Percentiles rank a stretch among this genome's conserved stretches.
Evolutionary conservation across 1,140 invertebrate species (phyloP).

Genomic region (Ceratosolen fusciceps): DNA sequence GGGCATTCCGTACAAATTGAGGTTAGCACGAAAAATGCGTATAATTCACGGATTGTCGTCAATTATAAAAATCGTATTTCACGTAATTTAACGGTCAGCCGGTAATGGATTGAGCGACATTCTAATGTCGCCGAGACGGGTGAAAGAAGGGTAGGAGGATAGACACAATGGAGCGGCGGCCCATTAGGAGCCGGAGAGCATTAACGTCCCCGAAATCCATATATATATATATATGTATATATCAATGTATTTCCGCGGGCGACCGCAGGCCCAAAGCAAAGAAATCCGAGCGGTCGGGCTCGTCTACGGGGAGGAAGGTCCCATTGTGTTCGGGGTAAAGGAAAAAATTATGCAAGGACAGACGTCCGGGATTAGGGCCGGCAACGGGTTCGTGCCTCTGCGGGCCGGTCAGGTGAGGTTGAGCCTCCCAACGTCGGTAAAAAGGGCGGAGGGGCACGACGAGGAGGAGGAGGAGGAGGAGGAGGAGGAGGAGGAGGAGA

Average conservation of each 20-base stretch:
- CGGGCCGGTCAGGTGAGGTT: too few relatives aligned
- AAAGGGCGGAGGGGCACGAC: too few relatives aligned
- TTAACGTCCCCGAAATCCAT: background rate
- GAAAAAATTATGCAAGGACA: slow-evolving; percentile 9
- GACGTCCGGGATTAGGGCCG: background rate
- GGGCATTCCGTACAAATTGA: background rate
- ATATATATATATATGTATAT: too few relatives aligned
- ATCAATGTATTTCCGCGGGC: background rate
- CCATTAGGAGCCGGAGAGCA: background rate
- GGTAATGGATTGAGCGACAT: background rate
- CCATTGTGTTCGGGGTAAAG: background rate
- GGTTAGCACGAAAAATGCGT: background rate
- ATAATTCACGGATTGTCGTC: background rate
- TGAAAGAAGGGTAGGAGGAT: background rate
- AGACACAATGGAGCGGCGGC: background rate
- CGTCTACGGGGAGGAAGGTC: background rate
- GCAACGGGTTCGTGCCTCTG: too few relatives aligned
- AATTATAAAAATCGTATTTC: background rate
- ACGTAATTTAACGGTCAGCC: background rate
- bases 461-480: too few relatives aligned
- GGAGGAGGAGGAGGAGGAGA: too few relatives aligned
- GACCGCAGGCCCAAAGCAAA: background rate
- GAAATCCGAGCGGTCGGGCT: background rate
- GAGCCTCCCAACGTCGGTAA: too few relatives aligned
- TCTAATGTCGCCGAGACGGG: background rate